Evolutionary conservation across 2,113 vertebrate species (phyloP).

Genomic region (Pangasianodon gigas): DNA sequence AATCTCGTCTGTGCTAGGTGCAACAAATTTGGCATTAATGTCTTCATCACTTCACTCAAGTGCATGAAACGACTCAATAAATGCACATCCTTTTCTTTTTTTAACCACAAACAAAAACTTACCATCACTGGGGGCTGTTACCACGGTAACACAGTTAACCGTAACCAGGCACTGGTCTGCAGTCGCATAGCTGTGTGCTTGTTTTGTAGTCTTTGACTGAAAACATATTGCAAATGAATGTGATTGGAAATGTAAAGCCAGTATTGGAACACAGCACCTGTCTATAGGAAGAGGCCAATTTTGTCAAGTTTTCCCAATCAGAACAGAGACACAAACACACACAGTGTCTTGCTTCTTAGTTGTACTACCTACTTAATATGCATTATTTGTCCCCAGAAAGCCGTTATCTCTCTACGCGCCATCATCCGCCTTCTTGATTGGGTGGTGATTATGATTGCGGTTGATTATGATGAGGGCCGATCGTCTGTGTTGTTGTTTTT

Average conservation of each 20-base stretch:
- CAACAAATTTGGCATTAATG: not conserved
- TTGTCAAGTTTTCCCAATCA: not conserved
- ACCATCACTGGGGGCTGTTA: not conserved
- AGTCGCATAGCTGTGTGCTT: not conserved
- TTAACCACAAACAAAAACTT: not conserved
- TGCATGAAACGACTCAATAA: not conserved
- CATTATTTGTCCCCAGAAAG: slow-evolving; percentile 42
- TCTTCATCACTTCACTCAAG: not conserved
- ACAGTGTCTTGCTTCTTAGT: not conserved
- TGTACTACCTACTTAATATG: slow-evolving; percentile 43
- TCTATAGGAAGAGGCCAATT: not conserved
- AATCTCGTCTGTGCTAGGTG: not conserved
- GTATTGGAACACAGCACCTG: not conserved
- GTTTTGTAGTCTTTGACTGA: not conserved
- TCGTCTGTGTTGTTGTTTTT: slow-evolving; percentile 59
- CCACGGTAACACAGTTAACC: not conserved
- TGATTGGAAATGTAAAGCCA: not conserved
- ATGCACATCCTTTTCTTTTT: not conserved
- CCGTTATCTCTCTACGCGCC: slow-evolving; percentile 58
- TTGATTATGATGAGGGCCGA: slow-evolving; percentile 63
- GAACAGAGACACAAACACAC: not conserved
- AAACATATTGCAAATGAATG: not conserved
- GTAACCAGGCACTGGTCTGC: not conserved
- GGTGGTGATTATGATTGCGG: slow-evolving; percentile 66
- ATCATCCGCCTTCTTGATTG: slow-evolving; percentile 60